Conservation (phyloP, 2,888 invertebrate genomes). For the Andrena minutula region DNA sequence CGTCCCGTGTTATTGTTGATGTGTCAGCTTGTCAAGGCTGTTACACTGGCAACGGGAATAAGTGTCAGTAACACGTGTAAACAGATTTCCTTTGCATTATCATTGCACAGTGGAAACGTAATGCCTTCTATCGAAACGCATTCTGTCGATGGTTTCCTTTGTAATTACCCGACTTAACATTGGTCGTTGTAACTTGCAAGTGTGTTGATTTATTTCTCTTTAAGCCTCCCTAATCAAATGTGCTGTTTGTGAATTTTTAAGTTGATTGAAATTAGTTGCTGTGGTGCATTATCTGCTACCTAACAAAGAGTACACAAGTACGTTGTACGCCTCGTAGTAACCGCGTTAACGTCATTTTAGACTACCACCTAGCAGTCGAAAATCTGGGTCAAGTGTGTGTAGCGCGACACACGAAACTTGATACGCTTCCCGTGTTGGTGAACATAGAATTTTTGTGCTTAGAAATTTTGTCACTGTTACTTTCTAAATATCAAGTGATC, state of each 20-base stretch:
- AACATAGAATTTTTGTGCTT: conserved; percentile 6
- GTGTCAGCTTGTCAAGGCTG: not conserved
- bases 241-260: not conserved
- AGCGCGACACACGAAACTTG: conserved; percentile 75
- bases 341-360: conserved; percentile 62
- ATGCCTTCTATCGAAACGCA: not conserved
- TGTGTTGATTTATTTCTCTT: not conserved
- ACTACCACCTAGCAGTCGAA: conserved; percentile 55
- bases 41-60: not conserved
- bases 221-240: no score
- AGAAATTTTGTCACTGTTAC: not conserved
- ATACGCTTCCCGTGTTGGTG: conserved; percentile 64
- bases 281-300: not conserved
- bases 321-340: conserved; percentile 41
- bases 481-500: not conserved
- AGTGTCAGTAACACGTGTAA: not conserved
- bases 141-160: no score
- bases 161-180: no score
- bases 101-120: not conserved
- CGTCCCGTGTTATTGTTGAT: conserved; percentile 8
- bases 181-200: not conserved
- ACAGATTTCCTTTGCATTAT: not conserved
- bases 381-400: conserved; percentile 79
- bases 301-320: not conserved
- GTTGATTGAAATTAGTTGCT: not conserved